Evolutionary conservation across 2,113 vertebrate genomes (phyloP), one percentile per base, ranked within the genome.

Genomic region (Morphnarchus princeps): DNA sequence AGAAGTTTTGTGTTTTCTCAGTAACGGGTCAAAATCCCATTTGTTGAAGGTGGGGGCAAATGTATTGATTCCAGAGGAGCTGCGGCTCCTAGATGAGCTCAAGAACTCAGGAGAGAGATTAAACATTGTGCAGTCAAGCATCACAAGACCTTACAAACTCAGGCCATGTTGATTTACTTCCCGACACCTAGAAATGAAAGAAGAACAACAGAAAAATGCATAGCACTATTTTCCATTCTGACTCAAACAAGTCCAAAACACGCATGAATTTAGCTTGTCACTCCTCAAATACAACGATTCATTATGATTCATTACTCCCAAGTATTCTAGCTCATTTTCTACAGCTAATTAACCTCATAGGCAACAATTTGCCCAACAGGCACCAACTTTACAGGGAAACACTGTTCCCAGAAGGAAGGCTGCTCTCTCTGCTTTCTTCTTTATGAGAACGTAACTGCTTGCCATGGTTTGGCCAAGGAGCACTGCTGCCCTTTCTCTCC

Each of bases 281-380:
- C 69, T 91, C 55, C 84, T 96, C 83, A 71, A 38, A 91, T 47
- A n/a, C 19, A 89, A 82, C 29, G 4, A 71, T 29, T 79, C 57
- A 72, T 85, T 79, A 87, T 76, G 70, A 93, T 85, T 92, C 82
- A 88, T 78, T 94, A 63, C 76, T 78, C 16, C 25, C 36, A 89
- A 92, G 47, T 52, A 89, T 74, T 78, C 69, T 36, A 83, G 42
- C n/a, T 95, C 67, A 62, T 94, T 93, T 89, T 93, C 90, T 74
- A 83, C 65, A 90, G 76, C 59, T 90, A 89, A 86, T 90, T 90
- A 85, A 83, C 42, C 55, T 86, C 40, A n/a, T 20, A 78, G 38
- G 76, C 54, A 92, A 36, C 76, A 81, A 43, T 58, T 92, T 3
- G 4, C 63, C 47, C 76, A 89, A 31, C 38, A 80, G 61, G 21